A percentile compares a stretch with the other conserved stretches of the same genome.
phyloP scores from a whole-genome alignment of 2,113 vertebrate genomes.

The Herpetotheres cachinnans region DNA sequence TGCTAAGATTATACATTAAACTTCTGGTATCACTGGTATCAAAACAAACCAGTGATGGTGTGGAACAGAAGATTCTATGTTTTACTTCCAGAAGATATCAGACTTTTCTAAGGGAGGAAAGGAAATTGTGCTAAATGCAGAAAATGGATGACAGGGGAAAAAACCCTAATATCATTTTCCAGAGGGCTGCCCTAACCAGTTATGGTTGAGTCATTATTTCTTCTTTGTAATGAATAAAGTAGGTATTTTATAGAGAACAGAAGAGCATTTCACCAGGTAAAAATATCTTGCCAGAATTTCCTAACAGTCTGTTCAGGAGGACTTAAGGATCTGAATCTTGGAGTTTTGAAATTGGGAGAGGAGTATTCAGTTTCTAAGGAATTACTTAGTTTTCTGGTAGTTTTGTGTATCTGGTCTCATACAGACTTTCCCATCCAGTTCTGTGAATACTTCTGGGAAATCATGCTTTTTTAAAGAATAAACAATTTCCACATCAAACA shows the following conservation, averaged over 20 bases:
- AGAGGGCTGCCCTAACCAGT: background rate
- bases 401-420: background rate
- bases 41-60: background rate
- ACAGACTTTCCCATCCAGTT: background rate
- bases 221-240: background rate
- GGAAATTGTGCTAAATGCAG: background rate
- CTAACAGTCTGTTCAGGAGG: background rate
- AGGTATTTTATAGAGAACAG: background rate
- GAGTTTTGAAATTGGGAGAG: fast-evolving
- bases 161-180: background rate
- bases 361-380: background rate
- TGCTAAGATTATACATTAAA: no score
- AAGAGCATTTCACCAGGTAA: background rate
- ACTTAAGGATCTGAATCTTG: background rate
- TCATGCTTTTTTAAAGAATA: background rate
- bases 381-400: background rate
- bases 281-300: background rate
- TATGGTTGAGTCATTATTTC: background rate
- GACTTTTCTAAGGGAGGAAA: background rate
- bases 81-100: background rate
- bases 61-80: background rate
- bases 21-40: no score
- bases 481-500: background rate
- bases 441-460: background rate
- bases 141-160: background rate